Evolutionary conservation across 2,888 invertebrate genomes (phyloP).

Genomic region (Stenotaenia linearis): DNA sequence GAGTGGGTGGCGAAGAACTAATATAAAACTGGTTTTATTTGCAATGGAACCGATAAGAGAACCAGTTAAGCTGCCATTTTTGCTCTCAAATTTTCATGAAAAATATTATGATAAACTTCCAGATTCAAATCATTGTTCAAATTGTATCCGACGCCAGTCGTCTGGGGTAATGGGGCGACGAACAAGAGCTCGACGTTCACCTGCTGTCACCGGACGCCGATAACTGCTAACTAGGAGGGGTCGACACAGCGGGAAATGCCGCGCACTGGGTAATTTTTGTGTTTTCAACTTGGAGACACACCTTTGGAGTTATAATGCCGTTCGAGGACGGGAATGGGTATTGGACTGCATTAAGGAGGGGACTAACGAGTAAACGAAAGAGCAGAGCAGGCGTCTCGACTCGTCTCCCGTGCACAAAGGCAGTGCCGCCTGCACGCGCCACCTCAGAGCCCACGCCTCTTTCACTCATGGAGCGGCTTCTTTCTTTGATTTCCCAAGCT

Average conservation of each 20-base stretch:
- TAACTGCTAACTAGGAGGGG: not conserved
- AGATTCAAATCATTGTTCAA: not conserved
- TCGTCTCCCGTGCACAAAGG: not conserved
- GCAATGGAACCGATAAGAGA: not conserved
- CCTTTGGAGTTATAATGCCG: not conserved
- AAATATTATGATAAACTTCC: too few relatives aligned
- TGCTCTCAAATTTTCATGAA: not conserved
- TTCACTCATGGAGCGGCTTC: not conserved
- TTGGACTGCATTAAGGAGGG: not conserved
- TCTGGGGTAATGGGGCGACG: not conserved
- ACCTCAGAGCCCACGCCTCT: not conserved
- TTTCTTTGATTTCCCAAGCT: not conserved
- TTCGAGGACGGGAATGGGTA: not conserved
- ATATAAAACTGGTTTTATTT: not conserved
- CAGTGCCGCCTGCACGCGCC: not conserved
- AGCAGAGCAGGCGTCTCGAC: not conserved
- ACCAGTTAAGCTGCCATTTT: not conserved
- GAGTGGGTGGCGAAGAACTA: not conserved
- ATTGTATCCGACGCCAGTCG: not conserved
- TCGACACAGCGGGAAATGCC: not conserved
- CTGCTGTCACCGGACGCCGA: not conserved
- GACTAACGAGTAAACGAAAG: not conserved
- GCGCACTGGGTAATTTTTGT: constrained; percentile 4
- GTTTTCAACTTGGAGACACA: constrained; percentile 5
- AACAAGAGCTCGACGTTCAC: not conserved